Evolutionary conservation across 2,888 invertebrate genomes (phyloP).

Genomic region (Blastobasis adustella): DNA sequence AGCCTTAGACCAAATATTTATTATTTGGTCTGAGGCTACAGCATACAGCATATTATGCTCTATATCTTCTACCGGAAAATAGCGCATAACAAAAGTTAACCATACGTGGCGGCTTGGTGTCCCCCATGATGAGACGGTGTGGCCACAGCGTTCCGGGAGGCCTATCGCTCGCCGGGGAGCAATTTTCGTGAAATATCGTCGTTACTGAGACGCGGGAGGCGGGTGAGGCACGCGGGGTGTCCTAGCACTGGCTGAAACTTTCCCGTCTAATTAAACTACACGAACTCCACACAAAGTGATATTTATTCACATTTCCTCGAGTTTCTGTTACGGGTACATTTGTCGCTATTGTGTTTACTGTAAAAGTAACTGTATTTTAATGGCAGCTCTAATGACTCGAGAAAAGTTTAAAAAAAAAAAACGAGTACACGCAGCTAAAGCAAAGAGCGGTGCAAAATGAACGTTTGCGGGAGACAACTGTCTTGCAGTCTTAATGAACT

Average conservation of each 20-base stretch:
- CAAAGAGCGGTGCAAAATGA: constrained; percentile 17
- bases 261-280: constrained; percentile 41
- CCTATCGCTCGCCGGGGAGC: constrained; percentile 30
- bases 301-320: constrained; percentile 33
- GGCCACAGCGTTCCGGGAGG: constrained; percentile 18
- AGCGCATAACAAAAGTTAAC: no score
- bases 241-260: constrained; percentile 18
- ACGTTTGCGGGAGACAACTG: constrained; percentile 26
- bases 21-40: no score
- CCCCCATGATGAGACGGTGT: constrained; percentile 19
- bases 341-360: not conserved
- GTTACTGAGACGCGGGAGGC: constrained; percentile 1
- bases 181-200: constrained; percentile 36
- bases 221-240: not conserved
- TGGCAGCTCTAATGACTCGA: not conserved
- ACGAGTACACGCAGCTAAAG: no score
- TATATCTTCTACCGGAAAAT: no score
- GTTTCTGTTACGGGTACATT: not conserved
- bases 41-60: no score
- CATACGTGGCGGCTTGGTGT: no score
- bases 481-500: constrained; percentile 33
- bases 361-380: not conserved
- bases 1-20: no score
- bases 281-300: constrained; percentile 27
- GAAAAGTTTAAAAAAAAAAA: no score